Conservation (phyloP, 2,113 vertebrate species). For the Deroptyus accipitrinus region DNA sequence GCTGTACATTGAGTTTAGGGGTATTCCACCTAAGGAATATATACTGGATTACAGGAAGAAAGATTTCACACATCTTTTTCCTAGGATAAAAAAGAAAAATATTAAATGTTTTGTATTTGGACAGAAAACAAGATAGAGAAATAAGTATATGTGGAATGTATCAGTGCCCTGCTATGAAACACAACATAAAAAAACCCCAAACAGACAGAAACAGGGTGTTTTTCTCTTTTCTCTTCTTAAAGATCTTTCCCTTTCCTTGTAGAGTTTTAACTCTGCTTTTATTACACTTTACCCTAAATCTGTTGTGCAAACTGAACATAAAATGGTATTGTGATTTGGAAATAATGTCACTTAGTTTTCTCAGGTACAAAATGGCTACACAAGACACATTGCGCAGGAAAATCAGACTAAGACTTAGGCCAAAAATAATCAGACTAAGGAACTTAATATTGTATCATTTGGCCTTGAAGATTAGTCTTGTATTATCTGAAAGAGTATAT, state of each 20-base stretch:
- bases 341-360: not conserved
- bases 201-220: not conserved
- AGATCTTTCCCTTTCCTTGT: not conserved
- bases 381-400: not conserved
- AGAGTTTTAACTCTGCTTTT: not conserved
- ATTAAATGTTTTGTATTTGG: not conserved
- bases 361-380: not conserved
- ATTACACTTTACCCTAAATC: not conserved
- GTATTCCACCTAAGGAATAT: not conserved
- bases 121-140: not conserved
- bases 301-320: not conserved
- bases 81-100: not conserved
- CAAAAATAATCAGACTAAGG: not conserved
- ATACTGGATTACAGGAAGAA: not conserved
- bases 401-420: not conserved
- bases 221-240: not conserved
- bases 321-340: not conserved
- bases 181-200: not conserved
- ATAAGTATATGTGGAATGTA: not conserved
- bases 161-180: not conserved
- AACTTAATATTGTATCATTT: not conserved
- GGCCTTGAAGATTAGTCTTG: not conserved
- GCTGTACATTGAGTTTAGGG: not conserved
- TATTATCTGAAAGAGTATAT: not conserved
- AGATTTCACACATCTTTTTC: constrained; percentile 13